Percentiles rank a stretch among this genome's conserved stretches.
Evolutionary conservation across 2,113 vertebrate species (phyloP).

Genomic region (Spea multiplicata): DNA sequence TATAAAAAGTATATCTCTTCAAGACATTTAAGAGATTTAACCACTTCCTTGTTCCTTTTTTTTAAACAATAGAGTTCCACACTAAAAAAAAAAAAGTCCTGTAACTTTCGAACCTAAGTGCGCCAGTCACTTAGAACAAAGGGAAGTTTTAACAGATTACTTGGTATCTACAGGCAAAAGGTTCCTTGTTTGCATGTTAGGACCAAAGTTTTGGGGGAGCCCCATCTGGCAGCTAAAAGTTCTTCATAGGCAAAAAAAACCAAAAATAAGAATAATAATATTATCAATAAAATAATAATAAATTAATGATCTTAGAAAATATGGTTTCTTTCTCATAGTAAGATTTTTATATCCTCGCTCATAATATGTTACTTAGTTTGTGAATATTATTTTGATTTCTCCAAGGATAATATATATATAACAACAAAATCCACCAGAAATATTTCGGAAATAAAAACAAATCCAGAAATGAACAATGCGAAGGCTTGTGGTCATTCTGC

Average conservation of each 20-base stretch:
- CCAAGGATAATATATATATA: not conserved
- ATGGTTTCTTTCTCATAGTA: not conserved
- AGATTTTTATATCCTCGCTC: not conserved
- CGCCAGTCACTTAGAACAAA: conserved; percentile 18
- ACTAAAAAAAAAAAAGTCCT: not conserved
- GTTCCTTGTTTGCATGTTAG: not conserved
- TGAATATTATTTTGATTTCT: not conserved
- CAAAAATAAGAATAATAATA: not conserved
- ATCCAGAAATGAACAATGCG: not conserved
- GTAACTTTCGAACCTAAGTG: conserved; percentile 4
- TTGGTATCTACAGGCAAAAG: not conserved
- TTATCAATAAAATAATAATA: too few species aligned
- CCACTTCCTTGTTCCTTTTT: conserved; percentile 7
- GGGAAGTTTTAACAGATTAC: not conserved
- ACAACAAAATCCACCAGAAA: not conserved
- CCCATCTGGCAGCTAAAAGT: not conserved
- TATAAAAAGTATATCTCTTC: not conserved
- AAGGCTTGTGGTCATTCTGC: not conserved
- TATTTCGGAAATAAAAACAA: not conserved
- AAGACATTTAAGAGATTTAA: not conserved
- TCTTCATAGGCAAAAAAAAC: not conserved
- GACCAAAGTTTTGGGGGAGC: not conserved
- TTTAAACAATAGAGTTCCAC: not conserved
- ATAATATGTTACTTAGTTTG: not conserved
- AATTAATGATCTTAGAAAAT: too few species aligned